Evolutionary conservation across 2,797 vertebrate genomes (phyloP).

Genomic region (Adrianichthys oophorus): DNA sequence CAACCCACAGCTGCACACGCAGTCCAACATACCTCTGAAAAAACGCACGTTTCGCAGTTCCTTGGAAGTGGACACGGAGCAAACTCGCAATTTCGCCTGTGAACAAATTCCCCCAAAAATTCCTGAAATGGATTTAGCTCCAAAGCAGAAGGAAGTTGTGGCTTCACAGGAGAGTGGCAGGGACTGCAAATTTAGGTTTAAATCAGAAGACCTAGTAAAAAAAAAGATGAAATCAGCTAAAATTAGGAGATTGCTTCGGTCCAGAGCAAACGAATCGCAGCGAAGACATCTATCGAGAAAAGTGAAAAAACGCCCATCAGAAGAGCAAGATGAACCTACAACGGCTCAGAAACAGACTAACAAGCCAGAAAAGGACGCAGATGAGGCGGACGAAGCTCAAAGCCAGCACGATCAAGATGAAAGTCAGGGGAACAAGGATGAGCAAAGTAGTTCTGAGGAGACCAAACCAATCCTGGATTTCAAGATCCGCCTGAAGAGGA

Average conservation of each 20-base stretch:
- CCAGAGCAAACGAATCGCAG: constrained; percentile 38
- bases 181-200: constrained; percentile 23
- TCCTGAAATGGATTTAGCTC: constrained; percentile 14
- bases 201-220: constrained; percentile 30
- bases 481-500: constrained; percentile 78
- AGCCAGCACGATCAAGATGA: neutral
- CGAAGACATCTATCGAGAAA: constrained; percentile 34
- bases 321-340: constrained; percentile 20
- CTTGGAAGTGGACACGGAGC: constrained; percentile 65
- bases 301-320: constrained; percentile 36
- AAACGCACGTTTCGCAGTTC: constrained; percentile 82
- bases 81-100: constrained; percentile 38
- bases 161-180: constrained; percentile 32
- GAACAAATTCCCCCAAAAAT: constrained; percentile 38
- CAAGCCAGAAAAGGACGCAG: neutral
- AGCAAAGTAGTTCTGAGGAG: constrained; percentile 36
- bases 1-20: constrained; percentile 64
- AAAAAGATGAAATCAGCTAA: constrained; percentile 35
- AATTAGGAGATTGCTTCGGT: constrained; percentile 43
- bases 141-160: constrained; percentile 15
- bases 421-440: constrained; percentile 11
- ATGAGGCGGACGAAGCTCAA: neutral
- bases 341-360: neutral
- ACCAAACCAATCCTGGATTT: constrained; percentile 67
- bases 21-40: constrained; percentile 82